Conservation (phyloP, 2,113 vertebrate genomes). For the Girardinichthys multiradiatus region DNA sequence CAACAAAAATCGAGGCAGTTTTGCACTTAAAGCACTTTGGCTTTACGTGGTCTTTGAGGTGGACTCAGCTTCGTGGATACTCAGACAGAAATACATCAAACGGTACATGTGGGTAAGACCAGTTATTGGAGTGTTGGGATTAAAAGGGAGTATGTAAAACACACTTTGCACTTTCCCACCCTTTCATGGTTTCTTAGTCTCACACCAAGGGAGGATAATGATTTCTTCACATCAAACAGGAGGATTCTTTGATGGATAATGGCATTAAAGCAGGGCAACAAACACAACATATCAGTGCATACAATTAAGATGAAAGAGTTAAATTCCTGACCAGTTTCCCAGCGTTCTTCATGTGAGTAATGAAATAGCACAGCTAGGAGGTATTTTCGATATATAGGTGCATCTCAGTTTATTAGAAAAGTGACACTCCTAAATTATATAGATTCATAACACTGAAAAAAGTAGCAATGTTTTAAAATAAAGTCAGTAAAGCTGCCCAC, state of each 20-base stretch:
- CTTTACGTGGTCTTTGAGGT: conserved; percentile 36
- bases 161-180: conserved; percentile 56
- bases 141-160: conserved; percentile 72
- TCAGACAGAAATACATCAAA: conserved; percentile 70
- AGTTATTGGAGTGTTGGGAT: conserved; percentile 73
- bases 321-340: conserved; percentile 24
- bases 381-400: conserved; percentile 13
- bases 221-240: conserved; percentile 53
- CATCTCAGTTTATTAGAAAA: neutral
- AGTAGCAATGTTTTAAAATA: too few relatives aligned
- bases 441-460: neutral
- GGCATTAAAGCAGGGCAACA: conserved; percentile 35
- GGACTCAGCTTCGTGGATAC: conserved; percentile 57
- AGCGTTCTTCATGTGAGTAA: conserved; percentile 17
- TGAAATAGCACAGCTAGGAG: conserved; percentile 6
- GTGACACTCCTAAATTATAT: neutral
- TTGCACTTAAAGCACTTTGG: conserved; percentile 57
- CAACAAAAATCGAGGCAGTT: conserved; percentile 59
- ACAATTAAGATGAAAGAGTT: conserved; percentile 25
- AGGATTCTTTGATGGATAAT: conserved; percentile 33
- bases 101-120: conserved; percentile 68
- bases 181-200: conserved; percentile 71
- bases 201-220: conserved; percentile 66
- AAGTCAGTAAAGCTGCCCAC: too few relatives aligned
- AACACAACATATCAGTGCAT: conserved; percentile 34